Evolutionary conservation across 2,113 vertebrate genomes (phyloP).

Genomic region (Piaya cayana): DNA sequence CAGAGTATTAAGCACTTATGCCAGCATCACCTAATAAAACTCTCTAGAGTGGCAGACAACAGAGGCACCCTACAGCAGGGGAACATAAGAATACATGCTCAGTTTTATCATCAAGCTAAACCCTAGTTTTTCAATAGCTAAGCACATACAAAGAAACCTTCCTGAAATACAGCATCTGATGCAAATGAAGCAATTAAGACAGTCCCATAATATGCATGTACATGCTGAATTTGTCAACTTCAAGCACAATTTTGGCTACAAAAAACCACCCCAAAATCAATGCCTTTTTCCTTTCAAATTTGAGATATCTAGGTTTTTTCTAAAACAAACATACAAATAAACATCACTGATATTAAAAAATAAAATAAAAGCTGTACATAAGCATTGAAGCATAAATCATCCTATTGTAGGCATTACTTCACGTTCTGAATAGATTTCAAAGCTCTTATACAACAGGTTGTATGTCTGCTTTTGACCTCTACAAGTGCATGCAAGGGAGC

Average conservation of each 20-base stretch:
- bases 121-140: not conserved
- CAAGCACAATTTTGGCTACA: not conserved
- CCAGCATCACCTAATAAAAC: not conserved
- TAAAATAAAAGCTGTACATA: not conserved
- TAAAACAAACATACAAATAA: not conserved
- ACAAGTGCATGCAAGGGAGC: not conserved
- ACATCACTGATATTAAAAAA: not conserved
- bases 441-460: not conserved
- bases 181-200: not conserved
- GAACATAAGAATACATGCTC: not conserved
- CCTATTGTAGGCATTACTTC: not conserved
- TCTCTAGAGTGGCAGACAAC: not conserved
- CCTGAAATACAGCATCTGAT: not conserved
- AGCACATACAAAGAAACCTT: not conserved
- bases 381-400: not conserved
- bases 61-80: not conserved
- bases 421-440: not conserved
- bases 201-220: accelerated
- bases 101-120: not conserved
- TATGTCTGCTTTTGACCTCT: not conserved
- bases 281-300: not conserved
- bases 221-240: not conserved
- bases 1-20: not conserved
- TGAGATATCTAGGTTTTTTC: not conserved
- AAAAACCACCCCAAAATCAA: not conserved